phyloP scores from a whole-genome alignment of 2,797 vertebrate species.

The Hyperoplus immaculatus region DNA sequence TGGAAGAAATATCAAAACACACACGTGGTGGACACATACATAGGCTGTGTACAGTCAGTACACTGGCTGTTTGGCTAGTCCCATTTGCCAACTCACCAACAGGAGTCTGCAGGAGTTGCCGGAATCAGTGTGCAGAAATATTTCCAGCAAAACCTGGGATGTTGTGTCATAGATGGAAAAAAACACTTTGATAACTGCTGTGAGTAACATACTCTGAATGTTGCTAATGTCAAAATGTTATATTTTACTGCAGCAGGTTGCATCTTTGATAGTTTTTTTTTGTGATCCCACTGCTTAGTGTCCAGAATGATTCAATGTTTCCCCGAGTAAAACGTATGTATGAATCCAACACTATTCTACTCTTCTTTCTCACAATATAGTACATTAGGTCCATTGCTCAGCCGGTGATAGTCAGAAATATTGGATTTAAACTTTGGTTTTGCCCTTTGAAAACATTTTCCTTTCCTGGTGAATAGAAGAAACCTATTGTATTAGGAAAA shows the following conservation, averaged over 20 bases:
- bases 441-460: background rate
- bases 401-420: background rate
- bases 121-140: too few species aligned
- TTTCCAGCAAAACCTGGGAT: too few species aligned
- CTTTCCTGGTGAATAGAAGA: background rate
- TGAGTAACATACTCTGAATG: background rate
- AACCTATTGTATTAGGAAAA: slow-evolving; percentile 2
- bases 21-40: background rate
- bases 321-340: background rate
- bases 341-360: background rate
- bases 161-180: too few species aligned
- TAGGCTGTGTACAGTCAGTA: background rate
- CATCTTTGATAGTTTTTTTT: background rate
- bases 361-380: background rate
- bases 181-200: too few species aligned
- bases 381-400: background rate
- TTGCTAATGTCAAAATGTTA: slow-evolving; percentile 1
- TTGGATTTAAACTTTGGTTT: background rate
- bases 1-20: background rate
- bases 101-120: too few species aligned
- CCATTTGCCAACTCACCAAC: background rate
- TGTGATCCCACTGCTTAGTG: slow-evolving; percentile 6
- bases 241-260: background rate
- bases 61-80: background rate
- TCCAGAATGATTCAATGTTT: background rate